These are phyloP conservation scores for Clarias pachynema DNA, from an alignment of 2,797 vertebrate genomes.

Conservation along the genomic window DNA sequence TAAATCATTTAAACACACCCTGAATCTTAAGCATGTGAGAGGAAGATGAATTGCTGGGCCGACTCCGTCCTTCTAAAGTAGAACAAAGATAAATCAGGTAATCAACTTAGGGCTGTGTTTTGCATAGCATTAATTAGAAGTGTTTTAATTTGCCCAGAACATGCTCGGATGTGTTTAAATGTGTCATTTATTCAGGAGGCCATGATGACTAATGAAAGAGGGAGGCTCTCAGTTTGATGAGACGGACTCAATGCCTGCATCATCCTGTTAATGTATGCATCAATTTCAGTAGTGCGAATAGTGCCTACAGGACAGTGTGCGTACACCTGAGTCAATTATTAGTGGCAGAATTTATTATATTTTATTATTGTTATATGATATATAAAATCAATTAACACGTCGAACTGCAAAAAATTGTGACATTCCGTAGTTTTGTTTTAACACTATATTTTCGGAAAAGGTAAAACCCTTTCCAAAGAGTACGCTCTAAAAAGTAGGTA, in stretches of 20 bases:
- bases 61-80: slow-evolving; percentile 76
- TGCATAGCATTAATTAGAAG: slow-evolving; percentile 82
- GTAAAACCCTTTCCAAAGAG: background rate
- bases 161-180: slow-evolving; percentile 72
- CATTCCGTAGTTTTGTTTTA: background rate
- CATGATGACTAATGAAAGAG: slow-evolving; percentile 73
- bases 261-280: background rate
- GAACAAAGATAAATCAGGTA: slow-evolving; percentile 81
- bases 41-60: slow-evolving; percentile 74
- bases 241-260: slow-evolving; percentile 9
- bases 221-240: slow-evolving; percentile 42
- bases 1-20: slow-evolving; percentile 80
- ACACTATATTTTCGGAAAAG: background rate
- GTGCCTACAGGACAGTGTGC: background rate
- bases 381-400: background rate
- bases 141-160: slow-evolving; percentile 81
- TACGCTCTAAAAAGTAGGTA: no score
- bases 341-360: background rate
- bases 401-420: background rate
- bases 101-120: slow-evolving; percentile 79
- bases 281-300: background rate
- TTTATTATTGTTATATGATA: no score
- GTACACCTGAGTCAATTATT: background rate
- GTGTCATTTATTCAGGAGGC: slow-evolving; percentile 72
- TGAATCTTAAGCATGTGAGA: slow-evolving; percentile 73